Percentiles rank a stretch among this genome's conserved stretches.
Evolutionary conservation across 2,888 invertebrate genomes (phyloP).

Genomic region (Orthosia gracilis): DNA sequence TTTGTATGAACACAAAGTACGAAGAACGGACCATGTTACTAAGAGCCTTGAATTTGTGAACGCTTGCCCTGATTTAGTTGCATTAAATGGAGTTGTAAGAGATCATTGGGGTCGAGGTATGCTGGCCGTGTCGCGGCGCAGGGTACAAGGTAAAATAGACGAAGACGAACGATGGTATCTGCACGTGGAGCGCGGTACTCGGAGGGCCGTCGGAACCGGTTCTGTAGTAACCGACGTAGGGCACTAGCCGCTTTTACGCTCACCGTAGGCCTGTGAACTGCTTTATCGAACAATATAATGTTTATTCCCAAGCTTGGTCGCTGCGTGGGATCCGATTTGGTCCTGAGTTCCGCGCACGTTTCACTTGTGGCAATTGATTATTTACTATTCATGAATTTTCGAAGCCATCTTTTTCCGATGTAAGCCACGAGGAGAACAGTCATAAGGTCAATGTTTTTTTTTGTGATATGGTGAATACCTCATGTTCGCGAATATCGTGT

Average conservation of each 20-base stretch:
- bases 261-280: constrained; percentile 69
- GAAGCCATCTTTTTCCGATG: neutral
- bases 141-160: constrained; percentile 83
- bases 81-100: constrained; percentile 58
- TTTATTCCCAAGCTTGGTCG: constrained; percentile 49
- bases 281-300: constrained; percentile 74
- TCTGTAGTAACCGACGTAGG: constrained; percentile 84
- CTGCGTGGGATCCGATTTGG: constrained; percentile 28
- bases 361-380: neutral
- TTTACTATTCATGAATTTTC: neutral
- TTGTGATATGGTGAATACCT: neutral
- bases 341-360: constrained; percentile 22
- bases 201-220: constrained; percentile 83
- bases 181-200: constrained; percentile 80
- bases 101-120: constrained; percentile 64
- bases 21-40: constrained; percentile 62
- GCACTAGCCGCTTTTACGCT: constrained; percentile 80
- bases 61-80: constrained; percentile 56
- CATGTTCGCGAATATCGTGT: constrained; percentile 21
- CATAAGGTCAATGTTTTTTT: constrained; percentile 20
- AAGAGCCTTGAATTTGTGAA: constrained; percentile 54
- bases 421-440: neutral
- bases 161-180: constrained; percentile 87
- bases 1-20: constrained; percentile 72
- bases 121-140: constrained; percentile 59